Percentiles rank a stretch among this genome's conserved stretches.
These are phyloP conservation scores for Tinea pellionella DNA, from an alignment of 2,888 invertebrate genomes.

Conservation along the genomic window DNA sequence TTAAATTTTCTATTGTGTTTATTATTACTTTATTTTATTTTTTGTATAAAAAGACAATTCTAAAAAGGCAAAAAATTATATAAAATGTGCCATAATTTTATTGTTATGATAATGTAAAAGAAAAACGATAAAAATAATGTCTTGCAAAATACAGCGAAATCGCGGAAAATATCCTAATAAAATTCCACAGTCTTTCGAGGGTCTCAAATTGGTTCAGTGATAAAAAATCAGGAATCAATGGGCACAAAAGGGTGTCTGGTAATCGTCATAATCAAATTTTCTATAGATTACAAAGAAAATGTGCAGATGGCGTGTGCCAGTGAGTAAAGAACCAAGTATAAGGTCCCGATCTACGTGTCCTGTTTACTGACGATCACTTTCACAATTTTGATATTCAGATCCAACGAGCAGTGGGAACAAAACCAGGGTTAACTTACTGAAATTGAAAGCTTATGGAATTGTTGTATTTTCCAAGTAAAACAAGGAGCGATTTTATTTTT, in stretches of 20 bases:
- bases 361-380: conserved; percentile 62
- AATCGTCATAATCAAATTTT: conserved; percentile 51
- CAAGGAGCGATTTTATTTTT: background rate
- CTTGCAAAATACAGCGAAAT: background rate
- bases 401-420: conserved; percentile 61
- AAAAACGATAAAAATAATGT: background rate
- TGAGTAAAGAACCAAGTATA: conserved; percentile 68
- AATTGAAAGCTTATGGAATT: conserved; percentile 69
- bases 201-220: conserved; percentile 1
- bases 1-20: too few relatives aligned
- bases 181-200: background rate
- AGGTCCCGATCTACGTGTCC: conserved; percentile 66
- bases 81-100: background rate
- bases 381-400: conserved; percentile 69
- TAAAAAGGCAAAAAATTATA: background rate
- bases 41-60: background rate
- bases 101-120: background rate
- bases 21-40: too few relatives aligned
- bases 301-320: conserved; percentile 64
- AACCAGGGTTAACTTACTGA: conserved; percentile 61
- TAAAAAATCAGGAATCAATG: conserved; percentile 11
- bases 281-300: conserved; percentile 60
- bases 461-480: conserved; percentile 41
- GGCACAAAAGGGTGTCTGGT: background rate
- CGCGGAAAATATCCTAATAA: background rate